phyloP scores from a whole-genome alignment of 2,797 vertebrate genomes.

The Percopsis omiscomaycus region DNA sequence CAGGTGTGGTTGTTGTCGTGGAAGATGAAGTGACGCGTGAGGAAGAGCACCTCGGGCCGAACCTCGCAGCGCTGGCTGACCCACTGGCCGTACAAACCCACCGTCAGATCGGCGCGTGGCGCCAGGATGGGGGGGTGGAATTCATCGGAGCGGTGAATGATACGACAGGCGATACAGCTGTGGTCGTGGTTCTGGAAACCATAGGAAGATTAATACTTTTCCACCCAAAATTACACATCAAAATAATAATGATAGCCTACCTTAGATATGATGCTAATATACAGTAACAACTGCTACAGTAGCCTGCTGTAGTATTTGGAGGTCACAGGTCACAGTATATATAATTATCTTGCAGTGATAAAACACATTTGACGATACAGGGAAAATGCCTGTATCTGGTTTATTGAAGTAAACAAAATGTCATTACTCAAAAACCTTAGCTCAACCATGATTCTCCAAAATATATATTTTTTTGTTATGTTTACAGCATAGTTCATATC shows the following conservation, averaged over 20 bases:
- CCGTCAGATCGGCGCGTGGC: constrained; percentile 84
- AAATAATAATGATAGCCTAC: not conserved
- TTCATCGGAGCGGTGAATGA: constrained; percentile 89
- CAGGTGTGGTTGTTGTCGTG: constrained; percentile 95
- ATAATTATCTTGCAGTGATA: too few species aligned
- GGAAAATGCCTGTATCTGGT: not conserved
- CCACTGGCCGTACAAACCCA: constrained; percentile 92
- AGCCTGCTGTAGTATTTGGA: too few species aligned
- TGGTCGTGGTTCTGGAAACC: constrained; percentile 85
- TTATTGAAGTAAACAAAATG: too few species aligned
- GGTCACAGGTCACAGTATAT: too few species aligned
- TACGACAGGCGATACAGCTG: constrained; percentile 85
- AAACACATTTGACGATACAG: not conserved
- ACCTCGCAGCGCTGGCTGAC: constrained; percentile 96
- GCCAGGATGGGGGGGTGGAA: constrained; percentile 89
- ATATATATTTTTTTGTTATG: too few species aligned
- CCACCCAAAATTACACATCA: not conserved
- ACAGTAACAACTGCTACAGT: too few species aligned
- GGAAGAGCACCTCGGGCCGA: constrained; percentile 94
- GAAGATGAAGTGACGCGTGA: constrained; percentile 96
- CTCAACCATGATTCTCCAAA: too few species aligned
- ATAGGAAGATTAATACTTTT: not conserved
- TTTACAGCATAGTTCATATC: too few species aligned
- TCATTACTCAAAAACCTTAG: too few species aligned
- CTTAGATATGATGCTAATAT: too few species aligned